Percentiles rank a stretch among this genome's conserved stretches.
Conservation (phyloP, 2,888 invertebrate genomes). For the Conistra vaccinii region DNA sequence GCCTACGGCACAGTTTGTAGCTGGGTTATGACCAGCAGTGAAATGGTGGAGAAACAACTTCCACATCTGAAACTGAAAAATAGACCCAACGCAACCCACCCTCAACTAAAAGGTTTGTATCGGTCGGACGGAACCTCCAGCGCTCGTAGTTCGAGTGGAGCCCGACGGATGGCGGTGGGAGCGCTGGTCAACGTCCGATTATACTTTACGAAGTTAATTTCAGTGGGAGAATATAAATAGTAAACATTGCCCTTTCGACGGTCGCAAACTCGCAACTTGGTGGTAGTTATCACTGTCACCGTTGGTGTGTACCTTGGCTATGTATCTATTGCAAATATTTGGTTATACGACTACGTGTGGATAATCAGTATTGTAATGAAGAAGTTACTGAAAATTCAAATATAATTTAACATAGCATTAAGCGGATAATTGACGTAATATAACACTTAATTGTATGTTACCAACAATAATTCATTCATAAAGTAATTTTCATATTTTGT, state of each 20-base stretch:
- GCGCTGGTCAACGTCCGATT: not conserved
- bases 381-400: not conserved
- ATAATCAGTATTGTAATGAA: not conserved
- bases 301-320: no score
- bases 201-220: conserved; percentile 20
- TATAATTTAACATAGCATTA: not conserved
- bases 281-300: not conserved
- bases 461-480: conserved; percentile 5
- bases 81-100: not conserved
- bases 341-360: not conserved
- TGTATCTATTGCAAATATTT: not conserved
- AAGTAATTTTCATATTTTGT: conserved; percentile 5
- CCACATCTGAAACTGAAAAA: not conserved
- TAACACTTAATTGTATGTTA: not conserved
- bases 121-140: not conserved
- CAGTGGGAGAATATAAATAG: conserved; percentile 10
- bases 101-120: not conserved
- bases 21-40: not conserved
- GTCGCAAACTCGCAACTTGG: not conserved
- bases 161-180: conserved; percentile 28
- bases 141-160: not conserved
- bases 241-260: conserved; percentile 25
- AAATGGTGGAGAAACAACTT: not conserved
- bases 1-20: not conserved
- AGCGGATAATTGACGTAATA: not conserved